Percentiles rank a stretch among this genome's conserved stretches.
Evolutionary conservation across 2,888 invertebrate species (phyloP).

Genomic region (Ochlodes sylvanus): DNA sequence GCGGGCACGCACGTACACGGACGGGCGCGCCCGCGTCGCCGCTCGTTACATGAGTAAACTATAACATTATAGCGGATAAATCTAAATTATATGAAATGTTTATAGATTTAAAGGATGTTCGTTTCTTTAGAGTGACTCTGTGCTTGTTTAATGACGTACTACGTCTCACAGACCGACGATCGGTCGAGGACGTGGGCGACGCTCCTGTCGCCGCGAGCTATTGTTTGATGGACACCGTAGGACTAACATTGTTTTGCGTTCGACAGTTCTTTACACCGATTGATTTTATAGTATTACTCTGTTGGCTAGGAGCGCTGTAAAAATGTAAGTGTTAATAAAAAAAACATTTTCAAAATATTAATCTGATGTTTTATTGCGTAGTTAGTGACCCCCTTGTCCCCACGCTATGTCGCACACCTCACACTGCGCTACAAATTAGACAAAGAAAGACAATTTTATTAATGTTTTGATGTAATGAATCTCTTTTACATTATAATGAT

Average conservation of each 20-base stretch:
- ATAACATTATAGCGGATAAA: slow-evolving; percentile 85
- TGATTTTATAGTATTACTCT: slow-evolving; percentile 84
- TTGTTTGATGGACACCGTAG: slow-evolving; percentile 82
- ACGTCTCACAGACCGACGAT: slow-evolving; percentile 77
- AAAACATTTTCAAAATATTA: slow-evolving; percentile 85
- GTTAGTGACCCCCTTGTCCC: slow-evolving; percentile 21
- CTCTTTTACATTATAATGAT: no score
- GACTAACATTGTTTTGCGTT: slow-evolving; percentile 83
- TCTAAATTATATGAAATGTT: slow-evolving; percentile 85
- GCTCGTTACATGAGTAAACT: slow-evolving; percentile 81
- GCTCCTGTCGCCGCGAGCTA: slow-evolving; percentile 76
- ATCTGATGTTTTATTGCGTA: slow-evolving; percentile 64
- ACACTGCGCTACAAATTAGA: not conserved
- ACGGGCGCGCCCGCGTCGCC: slow-evolving; percentile 33
- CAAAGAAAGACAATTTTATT: no score
- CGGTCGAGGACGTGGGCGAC: slow-evolving; percentile 67
- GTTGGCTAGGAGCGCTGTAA: slow-evolving; percentile 86
- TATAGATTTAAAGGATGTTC: slow-evolving; percentile 83
- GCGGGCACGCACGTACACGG: slow-evolving; percentile 18
- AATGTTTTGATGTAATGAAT: no score
- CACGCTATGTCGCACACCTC: not conserved
- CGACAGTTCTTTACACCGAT: slow-evolving; percentile 82
- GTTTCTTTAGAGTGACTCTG: slow-evolving; percentile 81
- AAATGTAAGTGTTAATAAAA: slow-evolving; percentile 86
- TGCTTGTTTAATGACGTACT: slow-evolving; percentile 74